A percentile compares a stretch with the other conserved stretches of the same genome.
phyloP scores from a whole-genome alignment of 2,888 invertebrate genomes.

The Ectemnius lituratus region DNA sequence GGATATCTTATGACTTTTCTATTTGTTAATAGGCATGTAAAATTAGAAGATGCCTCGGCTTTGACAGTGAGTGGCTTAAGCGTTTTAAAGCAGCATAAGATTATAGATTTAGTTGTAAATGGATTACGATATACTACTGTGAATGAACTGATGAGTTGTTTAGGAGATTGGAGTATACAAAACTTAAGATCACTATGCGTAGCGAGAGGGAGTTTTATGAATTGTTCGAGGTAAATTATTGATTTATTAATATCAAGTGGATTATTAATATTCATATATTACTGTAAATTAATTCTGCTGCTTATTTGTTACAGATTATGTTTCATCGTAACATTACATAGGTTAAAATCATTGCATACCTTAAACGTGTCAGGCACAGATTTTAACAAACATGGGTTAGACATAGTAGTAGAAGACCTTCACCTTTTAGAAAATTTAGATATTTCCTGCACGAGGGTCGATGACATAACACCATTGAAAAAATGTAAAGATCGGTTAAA shows the following conservation, averaged over 20 bases:
- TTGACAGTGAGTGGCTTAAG: constrained; percentile 81
- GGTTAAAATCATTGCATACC: constrained; percentile 80
- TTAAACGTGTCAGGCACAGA: constrained; percentile 85
- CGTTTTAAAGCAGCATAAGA: constrained; percentile 82
- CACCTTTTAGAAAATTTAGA: constrained; percentile 82
- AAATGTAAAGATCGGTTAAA: constrained; percentile 81
- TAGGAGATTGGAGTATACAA: constrained; percentile 83
- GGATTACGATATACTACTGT: constrained; percentile 80
- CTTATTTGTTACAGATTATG: constrained; percentile 77
- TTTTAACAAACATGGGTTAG: constrained; percentile 83
- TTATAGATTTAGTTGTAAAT: constrained; percentile 81
- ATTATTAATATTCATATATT: not conserved
- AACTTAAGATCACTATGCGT: constrained; percentile 83
- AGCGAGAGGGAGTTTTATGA: constrained; percentile 82
- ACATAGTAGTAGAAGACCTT: constrained; percentile 84
- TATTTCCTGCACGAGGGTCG: constrained; percentile 83
- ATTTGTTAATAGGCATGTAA: constrained; percentile 78
- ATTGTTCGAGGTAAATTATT: constrained; percentile 78
- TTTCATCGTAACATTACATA: constrained; percentile 81
- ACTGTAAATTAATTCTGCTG: not conserved
- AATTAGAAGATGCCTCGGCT: constrained; percentile 81
- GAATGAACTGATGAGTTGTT: constrained; percentile 82
- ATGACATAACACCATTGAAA: constrained; percentile 81
- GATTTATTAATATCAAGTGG: no score
- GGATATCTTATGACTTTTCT: not conserved